A percentile compares a stretch with the other conserved stretches of the same genome.
Evolutionary conservation across 1,140 invertebrate species (phyloP).

Genomic region (Drosophila mojavensis): DNA sequence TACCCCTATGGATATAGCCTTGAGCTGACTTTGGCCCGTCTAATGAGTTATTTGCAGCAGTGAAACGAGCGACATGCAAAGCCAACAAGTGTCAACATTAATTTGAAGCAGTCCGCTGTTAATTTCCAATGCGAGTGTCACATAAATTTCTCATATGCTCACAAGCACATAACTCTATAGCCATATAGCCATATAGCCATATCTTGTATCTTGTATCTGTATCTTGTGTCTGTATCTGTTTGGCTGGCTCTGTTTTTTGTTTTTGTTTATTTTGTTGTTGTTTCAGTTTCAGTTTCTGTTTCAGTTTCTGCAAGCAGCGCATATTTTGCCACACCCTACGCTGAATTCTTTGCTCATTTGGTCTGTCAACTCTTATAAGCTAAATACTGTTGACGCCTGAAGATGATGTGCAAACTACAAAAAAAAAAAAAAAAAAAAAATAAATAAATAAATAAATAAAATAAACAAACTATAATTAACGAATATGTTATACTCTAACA

Average conservation of each 20-base stretch:
- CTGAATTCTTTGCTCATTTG: constrained; percentile 64
- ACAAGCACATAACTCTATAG: constrained; percentile 41
- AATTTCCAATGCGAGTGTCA: constrained; percentile 63
- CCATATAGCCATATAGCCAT: constrained; percentile 20
- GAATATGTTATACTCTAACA: constrained; percentile 18
- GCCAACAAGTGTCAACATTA: constrained; percentile 75
- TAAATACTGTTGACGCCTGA: constrained; percentile 65
- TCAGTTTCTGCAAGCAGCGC: constrained; percentile 55
- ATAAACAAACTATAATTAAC: neutral
- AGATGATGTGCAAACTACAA: constrained; percentile 17
- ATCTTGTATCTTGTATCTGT: constrained; percentile 41
- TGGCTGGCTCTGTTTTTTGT: constrained; percentile 5
- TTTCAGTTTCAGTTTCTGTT: constrained; percentile 55
- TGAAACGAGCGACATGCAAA: constrained; percentile 28
- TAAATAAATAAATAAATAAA: neutral
- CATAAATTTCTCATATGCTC: constrained; percentile 72
- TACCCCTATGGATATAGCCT: constrained; percentile 46
- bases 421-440: constrained; percentile 21
- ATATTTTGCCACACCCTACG: constrained; percentile 66
- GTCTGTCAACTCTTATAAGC: constrained; percentile 73
- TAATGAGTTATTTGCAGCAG: constrained; percentile 58
- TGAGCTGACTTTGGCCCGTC: constrained; percentile 52
- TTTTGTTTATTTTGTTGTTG: constrained; percentile 26
- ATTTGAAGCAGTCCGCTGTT: constrained; percentile 70
- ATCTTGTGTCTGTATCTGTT: constrained; percentile 21